phyloP scores from a whole-genome alignment of 2,113 vertebrate species.

The Merops nubicus region DNA sequence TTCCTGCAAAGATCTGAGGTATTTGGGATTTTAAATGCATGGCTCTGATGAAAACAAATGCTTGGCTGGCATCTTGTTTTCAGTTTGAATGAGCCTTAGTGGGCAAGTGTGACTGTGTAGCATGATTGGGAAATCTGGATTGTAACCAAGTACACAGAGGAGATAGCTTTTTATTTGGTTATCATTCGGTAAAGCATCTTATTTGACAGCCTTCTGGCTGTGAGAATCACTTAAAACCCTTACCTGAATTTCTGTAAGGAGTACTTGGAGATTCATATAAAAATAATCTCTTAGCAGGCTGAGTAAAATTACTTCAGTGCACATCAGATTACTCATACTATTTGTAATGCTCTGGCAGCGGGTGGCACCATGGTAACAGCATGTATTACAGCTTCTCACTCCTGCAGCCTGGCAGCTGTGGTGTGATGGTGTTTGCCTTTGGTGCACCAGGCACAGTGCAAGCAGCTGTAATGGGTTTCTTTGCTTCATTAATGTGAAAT shows the following conservation, averaged over 20 bases:
- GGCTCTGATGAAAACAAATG: neutral
- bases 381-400: neutral
- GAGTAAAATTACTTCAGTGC: neutral
- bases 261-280: neutral
- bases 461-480: neutral
- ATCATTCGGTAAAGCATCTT: neutral
- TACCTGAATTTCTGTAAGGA: neutral
- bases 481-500: neutral
- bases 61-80: neutral
- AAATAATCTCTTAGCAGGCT: neutral
- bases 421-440: neutral
- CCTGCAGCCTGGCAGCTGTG: neutral
- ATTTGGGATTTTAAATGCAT: neutral
- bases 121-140: fast-evolving
- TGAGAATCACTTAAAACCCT: neutral
- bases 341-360: neutral
- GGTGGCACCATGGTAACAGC: constrained; percentile 39
- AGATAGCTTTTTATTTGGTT: neutral
- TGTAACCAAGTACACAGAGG: neutral
- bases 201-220: neutral
- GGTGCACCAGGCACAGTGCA: neutral
- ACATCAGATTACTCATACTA: neutral
- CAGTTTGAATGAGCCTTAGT: neutral
- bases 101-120: neutral
- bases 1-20: neutral